phyloP scores from a whole-genome alignment of 2,113 vertebrate species.

The Indri indri region DNA sequence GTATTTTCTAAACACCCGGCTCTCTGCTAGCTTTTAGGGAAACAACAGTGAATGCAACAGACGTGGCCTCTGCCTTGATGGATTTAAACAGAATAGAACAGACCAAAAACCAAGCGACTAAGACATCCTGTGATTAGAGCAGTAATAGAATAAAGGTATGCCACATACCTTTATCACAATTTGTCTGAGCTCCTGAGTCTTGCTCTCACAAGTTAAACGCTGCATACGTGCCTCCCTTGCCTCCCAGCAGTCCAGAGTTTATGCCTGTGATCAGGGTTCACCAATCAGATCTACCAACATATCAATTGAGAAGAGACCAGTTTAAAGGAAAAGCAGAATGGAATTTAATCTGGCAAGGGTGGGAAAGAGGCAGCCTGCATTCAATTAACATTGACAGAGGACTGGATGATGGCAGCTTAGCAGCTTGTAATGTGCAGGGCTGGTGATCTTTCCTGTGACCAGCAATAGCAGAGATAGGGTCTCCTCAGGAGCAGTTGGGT shows the following conservation, averaged over 20 bases:
- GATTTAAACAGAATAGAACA: not conserved
- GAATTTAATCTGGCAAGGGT: not conserved
- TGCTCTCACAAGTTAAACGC: not conserved
- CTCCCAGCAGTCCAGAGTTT: not conserved
- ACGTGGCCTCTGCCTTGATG: not conserved
- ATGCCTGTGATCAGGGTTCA: not conserved
- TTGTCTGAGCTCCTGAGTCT: not conserved
- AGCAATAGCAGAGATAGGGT: not conserved
- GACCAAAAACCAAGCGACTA: not conserved
- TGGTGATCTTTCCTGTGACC: not conserved
- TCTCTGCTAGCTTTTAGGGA: not conserved
- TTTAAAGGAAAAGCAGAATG: not conserved
- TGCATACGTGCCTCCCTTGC: not conserved
- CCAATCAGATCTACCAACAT: not conserved
- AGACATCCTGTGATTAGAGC: not conserved
- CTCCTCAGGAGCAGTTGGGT: not conserved
- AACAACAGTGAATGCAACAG: not conserved
- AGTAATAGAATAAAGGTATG: not conserved
- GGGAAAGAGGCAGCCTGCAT: not conserved
- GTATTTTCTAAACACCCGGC: conserved; percentile 28
- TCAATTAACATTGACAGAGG: not conserved
- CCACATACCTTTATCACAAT: not conserved
- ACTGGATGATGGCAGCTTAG: no score
- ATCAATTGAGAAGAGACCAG: not conserved
- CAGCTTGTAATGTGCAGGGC: no score